These are phyloP conservation scores for Leuciscus idus DNA, from an alignment of 2,113 vertebrate species.

Conservation along the genomic window DNA sequence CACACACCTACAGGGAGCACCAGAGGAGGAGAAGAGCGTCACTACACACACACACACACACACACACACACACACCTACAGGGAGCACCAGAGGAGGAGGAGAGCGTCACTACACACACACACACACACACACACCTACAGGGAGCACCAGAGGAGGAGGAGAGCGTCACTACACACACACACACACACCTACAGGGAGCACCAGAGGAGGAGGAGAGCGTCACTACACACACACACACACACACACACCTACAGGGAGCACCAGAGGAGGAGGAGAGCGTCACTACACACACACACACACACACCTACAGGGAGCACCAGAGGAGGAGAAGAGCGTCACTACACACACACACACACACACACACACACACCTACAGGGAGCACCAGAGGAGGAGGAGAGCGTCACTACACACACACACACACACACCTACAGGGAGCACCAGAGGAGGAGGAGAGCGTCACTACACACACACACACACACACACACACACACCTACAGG, in stretches of 20 bases:
- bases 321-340: constrained; percentile 51
- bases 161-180: constrained; percentile 30
- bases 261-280: constrained; percentile 55
- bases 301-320: constrained; percentile 18
- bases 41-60: constrained; percentile 43
- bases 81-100: constrained; percentile 52
- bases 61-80: too few relatives aligned
- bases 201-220: constrained; percentile 55
- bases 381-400: constrained; percentile 46
- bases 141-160: constrained; percentile 52
- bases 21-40: constrained; percentile 54
- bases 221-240: constrained; percentile 37
- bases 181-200: too few relatives aligned
- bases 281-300: constrained; percentile 19
- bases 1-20: not conserved
- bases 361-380: not conserved
- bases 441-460: not conserved
- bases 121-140: too few relatives aligned
- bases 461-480: not conserved
- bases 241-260: too few relatives aligned
- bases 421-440: constrained; percentile 19
- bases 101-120: constrained; percentile 33
- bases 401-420: constrained; percentile 21
- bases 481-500: too few relatives aligned
- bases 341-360: constrained; percentile 18